phyloP scores from a whole-genome alignment of 2,888 invertebrate species.

The Mesorhabditis belari region DNA sequence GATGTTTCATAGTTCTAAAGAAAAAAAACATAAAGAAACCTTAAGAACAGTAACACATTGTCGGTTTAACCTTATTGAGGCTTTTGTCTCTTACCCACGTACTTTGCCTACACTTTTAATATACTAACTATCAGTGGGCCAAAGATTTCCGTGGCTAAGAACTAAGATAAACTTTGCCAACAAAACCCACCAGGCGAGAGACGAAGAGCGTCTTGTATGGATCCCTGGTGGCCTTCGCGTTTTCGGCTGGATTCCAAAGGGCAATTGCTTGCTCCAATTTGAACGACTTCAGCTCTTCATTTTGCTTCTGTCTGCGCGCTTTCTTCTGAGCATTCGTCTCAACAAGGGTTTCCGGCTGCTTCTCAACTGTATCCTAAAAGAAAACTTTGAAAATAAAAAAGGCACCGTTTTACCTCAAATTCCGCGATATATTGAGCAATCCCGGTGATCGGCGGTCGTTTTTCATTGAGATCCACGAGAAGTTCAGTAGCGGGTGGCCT shows the following conservation, averaged over 20 bases:
- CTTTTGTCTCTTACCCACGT: too few relatives aligned
- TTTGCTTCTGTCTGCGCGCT: slow-evolving; percentile 66
- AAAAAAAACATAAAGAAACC: slow-evolving; percentile 3
- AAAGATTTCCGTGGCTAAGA: too few relatives aligned
- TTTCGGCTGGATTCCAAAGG: slow-evolving; percentile 68
- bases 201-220: slow-evolving; percentile 95
- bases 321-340: slow-evolving; percentile 81
- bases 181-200: slow-evolving; percentile 79
- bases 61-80: too few relatives aligned
- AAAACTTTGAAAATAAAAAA: too few relatives aligned
- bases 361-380: slow-evolving; percentile 82
- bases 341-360: slow-evolving; percentile 85
- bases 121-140: too few relatives aligned
- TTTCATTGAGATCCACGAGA: slow-evolving; percentile 93
- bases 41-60: too few relatives aligned
- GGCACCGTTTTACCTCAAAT: slow-evolving; percentile 92
- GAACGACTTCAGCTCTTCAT: slow-evolving; percentile 93
- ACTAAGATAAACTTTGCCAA: too few relatives aligned
- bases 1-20: slow-evolving; percentile 95
- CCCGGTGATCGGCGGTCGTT: slow-evolving; percentile 77
- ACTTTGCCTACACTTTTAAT: too few relatives aligned
- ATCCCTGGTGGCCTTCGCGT: slow-evolving; percentile 74
- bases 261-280: slow-evolving; percentile 84
- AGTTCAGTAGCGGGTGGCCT: slow-evolving; percentile 82
- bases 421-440: slow-evolving; percentile 73